Evolutionary conservation across 2,888 invertebrate species (phyloP).

Genomic region (Cataglyphis cursor): DNA sequence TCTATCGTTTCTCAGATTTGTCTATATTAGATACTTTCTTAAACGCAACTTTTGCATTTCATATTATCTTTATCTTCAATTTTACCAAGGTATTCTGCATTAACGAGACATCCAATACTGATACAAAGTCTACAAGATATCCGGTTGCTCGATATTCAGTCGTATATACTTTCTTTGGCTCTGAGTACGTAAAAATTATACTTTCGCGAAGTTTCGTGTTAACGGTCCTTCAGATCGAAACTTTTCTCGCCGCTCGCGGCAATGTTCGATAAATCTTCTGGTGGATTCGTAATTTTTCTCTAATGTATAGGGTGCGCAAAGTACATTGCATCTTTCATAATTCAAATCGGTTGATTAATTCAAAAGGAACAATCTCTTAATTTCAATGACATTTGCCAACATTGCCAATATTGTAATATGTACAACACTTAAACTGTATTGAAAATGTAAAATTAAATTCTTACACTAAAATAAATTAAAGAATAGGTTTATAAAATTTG

Average conservation of each 20-base stretch:
- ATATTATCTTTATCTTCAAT: background rate
- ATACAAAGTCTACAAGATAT: background rate
- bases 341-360: slow-evolving; percentile 4
- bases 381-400: background rate
- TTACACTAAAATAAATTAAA: background rate
- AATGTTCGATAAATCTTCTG: slow-evolving; percentile 74
- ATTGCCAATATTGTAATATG: background rate
- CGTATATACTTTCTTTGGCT: slow-evolving; percentile 26
- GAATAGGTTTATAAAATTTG: background rate
- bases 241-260: slow-evolving; percentile 72
- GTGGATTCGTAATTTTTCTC: slow-evolving; percentile 68
- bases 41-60: background rate
- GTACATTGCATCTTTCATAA: slow-evolving; percentile 28
- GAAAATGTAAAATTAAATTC: background rate
- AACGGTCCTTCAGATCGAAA: slow-evolving; percentile 71
- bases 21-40: background rate
- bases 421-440: background rate
- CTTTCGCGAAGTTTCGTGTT: slow-evolving; percentile 74
- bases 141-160: slow-evolving; percentile 22
- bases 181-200: slow-evolving; percentile 74
- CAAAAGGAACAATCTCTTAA: background rate
- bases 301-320: slow-evolving; percentile 55
- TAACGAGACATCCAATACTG: slow-evolving; percentile 7
- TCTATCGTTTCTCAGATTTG: background rate
- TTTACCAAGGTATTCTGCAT: slow-evolving; percentile 7